These are phyloP conservation scores for Plestiodon gilberti DNA, from an alignment of 2,113 vertebrate genomes.

Conservation along the genomic window DNA sequence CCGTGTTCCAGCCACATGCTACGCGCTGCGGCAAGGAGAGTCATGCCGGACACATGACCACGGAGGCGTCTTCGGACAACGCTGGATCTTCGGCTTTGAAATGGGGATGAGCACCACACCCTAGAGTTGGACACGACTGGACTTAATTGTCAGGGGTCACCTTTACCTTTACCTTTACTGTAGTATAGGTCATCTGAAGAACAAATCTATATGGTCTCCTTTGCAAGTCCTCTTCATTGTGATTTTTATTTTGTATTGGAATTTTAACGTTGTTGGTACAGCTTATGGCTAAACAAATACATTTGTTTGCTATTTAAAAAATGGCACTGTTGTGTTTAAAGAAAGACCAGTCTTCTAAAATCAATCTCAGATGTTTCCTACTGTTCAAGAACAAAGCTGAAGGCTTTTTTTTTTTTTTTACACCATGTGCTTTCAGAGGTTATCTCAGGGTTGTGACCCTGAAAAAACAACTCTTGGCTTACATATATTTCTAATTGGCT, in stretches of 20 bases:
- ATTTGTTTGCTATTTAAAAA: not conserved
- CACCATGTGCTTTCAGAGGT: not conserved
- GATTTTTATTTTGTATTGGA: not conserved
- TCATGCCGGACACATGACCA: no score
- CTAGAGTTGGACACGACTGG: no score
- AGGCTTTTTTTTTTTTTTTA: not conserved
- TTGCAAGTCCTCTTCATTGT: not conserved
- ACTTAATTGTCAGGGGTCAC: no score
- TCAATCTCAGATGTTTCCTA: not conserved
- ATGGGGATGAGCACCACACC: no score
- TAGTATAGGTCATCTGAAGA: not conserved
- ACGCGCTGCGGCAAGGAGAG: no score
- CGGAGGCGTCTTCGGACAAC: no score
- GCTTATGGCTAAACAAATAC: not conserved
- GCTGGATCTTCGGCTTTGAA: no score
- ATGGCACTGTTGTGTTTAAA: not conserved
- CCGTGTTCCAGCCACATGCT: no score
- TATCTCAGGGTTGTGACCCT: not conserved
- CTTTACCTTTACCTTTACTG: no score
- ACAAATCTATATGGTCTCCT: not conserved
- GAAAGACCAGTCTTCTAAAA: no score
- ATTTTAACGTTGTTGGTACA: not conserved
- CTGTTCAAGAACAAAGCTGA: not conserved
- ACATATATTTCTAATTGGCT: no score
- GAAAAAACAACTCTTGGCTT: no score